Base-by-base conservation (phyloP, 2,797 vertebrate species). In the Rallus crepitans region DNA sequence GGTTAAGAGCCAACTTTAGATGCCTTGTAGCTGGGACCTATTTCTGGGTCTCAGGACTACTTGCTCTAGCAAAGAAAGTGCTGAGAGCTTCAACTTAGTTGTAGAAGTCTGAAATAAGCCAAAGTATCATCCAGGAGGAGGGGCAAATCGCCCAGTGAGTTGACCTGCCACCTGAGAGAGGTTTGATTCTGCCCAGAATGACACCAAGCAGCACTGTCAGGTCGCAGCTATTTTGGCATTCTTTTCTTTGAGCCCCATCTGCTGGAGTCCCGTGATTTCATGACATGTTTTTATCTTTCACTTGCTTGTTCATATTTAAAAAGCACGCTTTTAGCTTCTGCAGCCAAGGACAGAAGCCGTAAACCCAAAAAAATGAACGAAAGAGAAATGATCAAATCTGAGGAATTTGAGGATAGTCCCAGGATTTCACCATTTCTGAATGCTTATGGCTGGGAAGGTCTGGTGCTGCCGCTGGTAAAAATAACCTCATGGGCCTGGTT, bases 231-330 rank as follows among this genome's bases (percentile, higher is more conserved):
- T 48, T 90, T 31, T 88, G 95, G 92, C 94, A 92, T 90, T 61
- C 94, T 45, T 95, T 95, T 52, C 95, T 96, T 97, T 86, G 93
- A 96, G 96, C 95, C 95, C 92, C 94, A 96, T 93, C 96, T 96
- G 96, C 94, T 96, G 96, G 95, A 97, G 85, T 45, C 96, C 94
- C 63, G 3, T 8, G 64, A 86, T 79, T 91, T 45, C 31, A 1
- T 79, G 94, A 53, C n/a, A 55, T 6, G 1, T 68, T 69, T 71
- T 37, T 69, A 47, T 69, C 69, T 61, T 65, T 21, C 30, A 9
- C 40, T 85, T 6, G 0, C 25, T 64, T 9, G 6, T 25, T 70
- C 39, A 1, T 7, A 12, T 31, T 45, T 21, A 3, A 48, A 60
- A 91, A 65, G 1, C 42, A 33, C 37, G 40, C 71, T 64, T 64